These are phyloP conservation scores for Thymelicus acteon DNA, from an alignment of 2,888 invertebrate genomes.

Conservation along the genomic window DNA sequence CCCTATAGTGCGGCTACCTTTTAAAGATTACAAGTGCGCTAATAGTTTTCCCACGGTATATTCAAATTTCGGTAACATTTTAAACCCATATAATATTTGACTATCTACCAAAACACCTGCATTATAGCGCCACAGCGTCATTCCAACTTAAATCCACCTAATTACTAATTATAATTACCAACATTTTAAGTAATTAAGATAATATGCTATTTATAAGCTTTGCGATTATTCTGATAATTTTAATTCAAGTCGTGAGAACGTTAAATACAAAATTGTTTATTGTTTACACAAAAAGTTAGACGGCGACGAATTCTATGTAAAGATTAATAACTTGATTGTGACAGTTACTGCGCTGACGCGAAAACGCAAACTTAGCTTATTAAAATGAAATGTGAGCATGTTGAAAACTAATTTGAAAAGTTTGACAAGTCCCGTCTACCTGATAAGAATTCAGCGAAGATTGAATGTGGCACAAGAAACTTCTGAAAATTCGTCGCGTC, in stretches of 20 bases:
- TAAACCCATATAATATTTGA: background rate
- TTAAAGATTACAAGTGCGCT: slow-evolving; percentile 49
- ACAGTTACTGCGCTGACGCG: slow-evolving; percentile 27
- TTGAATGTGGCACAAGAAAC: slow-evolving; percentile 69
- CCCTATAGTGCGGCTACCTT: slow-evolving; percentile 26
- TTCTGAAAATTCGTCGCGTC: slow-evolving; percentile 44
- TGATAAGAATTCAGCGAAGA: slow-evolving; percentile 68
- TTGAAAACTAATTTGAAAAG: slow-evolving; percentile 73
- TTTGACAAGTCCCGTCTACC: slow-evolving; percentile 70
- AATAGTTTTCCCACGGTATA: slow-evolving; percentile 67
- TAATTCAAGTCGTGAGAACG: slow-evolving; percentile 32
- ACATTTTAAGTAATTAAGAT: slow-evolving; percentile 21
- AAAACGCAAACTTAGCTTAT: slow-evolving; percentile 35
- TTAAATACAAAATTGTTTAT: slow-evolving; percentile 30
- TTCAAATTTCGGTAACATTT: slow-evolving; percentile 32
- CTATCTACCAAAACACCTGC: slow-evolving; percentile 4
- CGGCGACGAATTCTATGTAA: slow-evolving; percentile 8
- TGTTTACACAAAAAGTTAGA: slow-evolving; percentile 32
- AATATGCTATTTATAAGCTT: slow-evolving; percentile 26
- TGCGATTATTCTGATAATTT: slow-evolving; percentile 12
- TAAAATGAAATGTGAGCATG: slow-evolving; percentile 51
- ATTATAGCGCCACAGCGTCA: background rate
- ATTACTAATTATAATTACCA: slow-evolving; percentile 7
- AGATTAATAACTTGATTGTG: slow-evolving; percentile 32
- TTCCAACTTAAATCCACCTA: background rate